Evolutionary conservation across 2,888 invertebrate genomes (phyloP).

Genomic region (Andrena bucephala): DNA sequence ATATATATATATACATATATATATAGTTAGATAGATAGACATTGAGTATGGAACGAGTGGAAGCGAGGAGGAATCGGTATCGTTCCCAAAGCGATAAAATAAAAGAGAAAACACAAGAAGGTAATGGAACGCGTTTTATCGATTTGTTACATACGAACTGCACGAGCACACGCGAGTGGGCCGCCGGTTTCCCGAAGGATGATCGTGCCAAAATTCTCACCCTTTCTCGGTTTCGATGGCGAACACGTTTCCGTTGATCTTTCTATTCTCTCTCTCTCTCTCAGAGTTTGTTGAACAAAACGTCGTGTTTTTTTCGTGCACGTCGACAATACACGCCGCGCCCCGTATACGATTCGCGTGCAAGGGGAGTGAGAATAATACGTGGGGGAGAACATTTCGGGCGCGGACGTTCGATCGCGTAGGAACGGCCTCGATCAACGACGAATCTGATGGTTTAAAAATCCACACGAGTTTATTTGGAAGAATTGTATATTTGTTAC

Average conservation of each 20-base stretch:
- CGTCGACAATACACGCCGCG: slow-evolving; percentile 75
- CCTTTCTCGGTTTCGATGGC: slow-evolving; percentile 64
- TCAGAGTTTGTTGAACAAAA: slow-evolving; percentile 60
- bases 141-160: slow-evolving; percentile 68
- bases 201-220: slow-evolving; percentile 81
- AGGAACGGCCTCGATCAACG: slow-evolving; percentile 56
- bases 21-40: slow-evolving; percentile 68
- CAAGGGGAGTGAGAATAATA: background rate
- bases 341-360: slow-evolving; percentile 26
- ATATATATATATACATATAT: slow-evolving; percentile 63
- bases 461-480: slow-evolving; percentile 80
- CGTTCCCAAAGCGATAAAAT: slow-evolving; percentile 32
- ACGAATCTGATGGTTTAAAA: slow-evolving; percentile 60
- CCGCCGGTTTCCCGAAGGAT: slow-evolving; percentile 76
- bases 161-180: slow-evolving; percentile 68
- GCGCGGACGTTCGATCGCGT: slow-evolving; percentile 46
- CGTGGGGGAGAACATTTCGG: background rate
- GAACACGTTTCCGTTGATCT: slow-evolving; percentile 66
- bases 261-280: slow-evolving; percentile 42
- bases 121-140: slow-evolving; percentile 53
- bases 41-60: slow-evolving; percentile 59
- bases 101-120: slow-evolving; percentile 13
- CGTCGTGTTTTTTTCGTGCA: slow-evolving; percentile 62
- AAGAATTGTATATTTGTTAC: slow-evolving; percentile 85
- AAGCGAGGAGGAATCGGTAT: slow-evolving; percentile 21